Evolutionary conservation across 2,797 vertebrate genomes (phyloP), one percentile per base, ranked within the genome.

Genomic region (Anniella stebbinsi): DNA sequence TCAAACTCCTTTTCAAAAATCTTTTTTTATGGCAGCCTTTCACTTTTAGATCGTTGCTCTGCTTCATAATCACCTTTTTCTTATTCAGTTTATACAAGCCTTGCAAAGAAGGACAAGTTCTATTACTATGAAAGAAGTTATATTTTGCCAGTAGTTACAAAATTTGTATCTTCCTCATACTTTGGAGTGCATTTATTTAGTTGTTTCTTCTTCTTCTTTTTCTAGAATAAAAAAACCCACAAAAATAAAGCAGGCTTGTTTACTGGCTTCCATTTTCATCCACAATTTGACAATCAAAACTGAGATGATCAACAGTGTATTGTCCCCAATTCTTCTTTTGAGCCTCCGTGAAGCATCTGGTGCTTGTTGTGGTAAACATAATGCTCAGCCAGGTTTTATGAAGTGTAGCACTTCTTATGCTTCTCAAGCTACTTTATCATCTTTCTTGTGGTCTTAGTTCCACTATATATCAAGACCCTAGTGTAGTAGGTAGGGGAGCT

Each of bases 391-490:
- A 80, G 63, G 33, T 30, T 87, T 87, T 87, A 87, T 0, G 30
- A 48, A 51, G 21, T 48, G 60, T 87, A 57, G 60, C 57, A 78
- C 67, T 78, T 78, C 41, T 87, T 80, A n/a, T 38, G 63, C 63
- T 87, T 85, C 84, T 87, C 45, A 54, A 18, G 23, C 45, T 36
- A 69, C 69, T 87, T 80, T 36, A 80, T 87, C n/a, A n/a, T 69
- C 48, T 87, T 87, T 80, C 81, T 75, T 57, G 36, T 87, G 33
- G 25, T 17, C 21, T 28, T 51, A 54, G 13, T 87, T 87, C 23
- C 23, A 73, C 25, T 66, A 48, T 38, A 69, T 9, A 63, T 63
- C 60, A 63, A 63, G 60, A 63, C 3, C 60, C 60, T 63, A 63
- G 10, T 63, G 13, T 57, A 12, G 54, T 12, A 11, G 54, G 12